Conservation (phyloP, 1,140 invertebrate genomes). For the Colletes latitarsis region DNA sequence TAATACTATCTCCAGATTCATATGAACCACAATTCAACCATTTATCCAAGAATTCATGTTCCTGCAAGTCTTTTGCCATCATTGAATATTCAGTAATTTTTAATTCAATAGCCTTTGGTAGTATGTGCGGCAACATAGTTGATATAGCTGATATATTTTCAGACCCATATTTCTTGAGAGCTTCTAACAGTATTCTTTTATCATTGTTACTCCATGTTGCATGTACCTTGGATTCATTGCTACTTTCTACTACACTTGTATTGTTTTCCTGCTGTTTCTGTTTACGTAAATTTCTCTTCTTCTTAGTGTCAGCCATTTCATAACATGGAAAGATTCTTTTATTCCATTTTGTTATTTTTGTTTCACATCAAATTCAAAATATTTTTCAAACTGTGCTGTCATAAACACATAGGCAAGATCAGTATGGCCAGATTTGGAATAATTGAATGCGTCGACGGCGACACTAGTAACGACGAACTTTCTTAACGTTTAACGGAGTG, state of each 20-base stretch:
- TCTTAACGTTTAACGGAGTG: too few relatives aligned
- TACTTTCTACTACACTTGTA: not conserved
- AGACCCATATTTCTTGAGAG: slow-evolving; percentile 54
- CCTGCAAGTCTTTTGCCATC: slow-evolving; percentile 1
- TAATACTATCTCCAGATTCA: slow-evolving; percentile 25
- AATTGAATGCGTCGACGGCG: too few relatives aligned
- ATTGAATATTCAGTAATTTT: slow-evolving; percentile 46
- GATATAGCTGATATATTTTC: slow-evolving; percentile 47
- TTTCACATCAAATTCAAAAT: too few relatives aligned
- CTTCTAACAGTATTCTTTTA: slow-evolving; percentile 55
- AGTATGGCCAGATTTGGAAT: too few relatives aligned
- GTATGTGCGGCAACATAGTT: slow-evolving; percentile 39
- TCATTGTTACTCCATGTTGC: slow-evolving; percentile 48
- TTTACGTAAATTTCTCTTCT: not conserved
- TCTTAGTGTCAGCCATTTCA: not conserved
- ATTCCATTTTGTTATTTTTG: not conserved
- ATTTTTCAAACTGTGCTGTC: too few relatives aligned
- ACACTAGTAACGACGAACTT: too few relatives aligned
- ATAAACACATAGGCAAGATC: too few relatives aligned
- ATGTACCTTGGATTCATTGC: not conserved
- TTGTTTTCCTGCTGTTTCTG: not conserved
- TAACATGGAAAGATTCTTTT: not conserved
- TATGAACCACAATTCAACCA: slow-evolving; percentile 63
- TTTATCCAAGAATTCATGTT: slow-evolving; percentile 48
- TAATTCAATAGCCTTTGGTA: slow-evolving; percentile 22